Percentiles rank a stretch among this genome's conserved stretches.
phyloP scores from a whole-genome alignment of 1,140 invertebrate genomes.

The Heliothis virescens region DNA sequence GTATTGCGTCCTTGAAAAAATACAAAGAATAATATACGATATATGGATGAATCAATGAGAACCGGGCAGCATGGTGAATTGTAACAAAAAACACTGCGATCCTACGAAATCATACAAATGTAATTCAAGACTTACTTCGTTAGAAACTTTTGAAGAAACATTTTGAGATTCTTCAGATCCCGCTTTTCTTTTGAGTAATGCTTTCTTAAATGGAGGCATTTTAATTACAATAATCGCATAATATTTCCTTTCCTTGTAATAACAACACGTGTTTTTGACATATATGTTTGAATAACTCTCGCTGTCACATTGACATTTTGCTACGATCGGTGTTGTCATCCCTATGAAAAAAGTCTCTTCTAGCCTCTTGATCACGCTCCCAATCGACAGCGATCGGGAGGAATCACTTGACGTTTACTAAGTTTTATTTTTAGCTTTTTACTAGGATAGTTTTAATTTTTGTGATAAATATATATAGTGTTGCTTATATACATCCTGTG shows the following conservation, averaged over 20 bases:
- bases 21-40: neutral
- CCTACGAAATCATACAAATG: conserved; percentile 8
- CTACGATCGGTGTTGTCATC: no score
- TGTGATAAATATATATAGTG: no score
- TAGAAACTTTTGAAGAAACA: conserved; percentile 42
- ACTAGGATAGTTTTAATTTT: no score
- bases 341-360: no score
- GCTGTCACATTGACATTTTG: no score
- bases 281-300: no score
- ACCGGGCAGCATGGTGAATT: neutral
- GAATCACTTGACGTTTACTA: no score
- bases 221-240: conserved; percentile 43
- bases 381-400: no score
- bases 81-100: neutral
- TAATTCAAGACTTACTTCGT: conserved; percentile 49
- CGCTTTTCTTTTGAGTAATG: conserved; percentile 75
- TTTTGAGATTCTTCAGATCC: conserved; percentile 50
- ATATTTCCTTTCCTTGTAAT: no score
- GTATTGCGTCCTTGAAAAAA: neutral
- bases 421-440: no score
- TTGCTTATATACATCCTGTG: no score
- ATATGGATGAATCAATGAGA: neutral
- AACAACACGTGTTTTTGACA: conserved; percentile 44
- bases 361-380: no score
- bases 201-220: conserved; percentile 79